A percentile compares a stretch with the other conserved stretches of the same genome.
phyloP scores from a whole-genome alignment of 2,113 vertebrate genomes.

The Panthera tigris region DNA sequence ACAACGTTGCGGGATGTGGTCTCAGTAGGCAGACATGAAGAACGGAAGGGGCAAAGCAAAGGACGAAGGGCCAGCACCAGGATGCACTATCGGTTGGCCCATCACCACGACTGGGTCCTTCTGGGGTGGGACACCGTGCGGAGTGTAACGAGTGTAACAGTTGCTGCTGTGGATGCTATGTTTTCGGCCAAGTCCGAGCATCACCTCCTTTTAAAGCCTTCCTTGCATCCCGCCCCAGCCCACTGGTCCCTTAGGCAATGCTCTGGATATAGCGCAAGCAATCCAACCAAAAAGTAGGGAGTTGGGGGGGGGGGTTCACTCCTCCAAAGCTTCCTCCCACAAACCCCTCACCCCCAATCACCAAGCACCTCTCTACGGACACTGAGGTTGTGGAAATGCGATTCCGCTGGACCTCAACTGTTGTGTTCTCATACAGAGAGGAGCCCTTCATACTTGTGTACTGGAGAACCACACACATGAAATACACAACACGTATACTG shows the following conservation, averaged over 20 bases:
- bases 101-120: background rate
- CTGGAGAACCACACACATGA: no score
- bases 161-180: no score
- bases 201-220: background rate
- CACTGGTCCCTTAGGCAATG: background rate
- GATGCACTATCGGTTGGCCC: background rate
- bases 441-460: background rate
- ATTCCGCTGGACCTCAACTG: background rate
- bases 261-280: background rate
- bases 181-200: no score
- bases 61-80: background rate
- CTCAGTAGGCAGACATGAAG: background rate
- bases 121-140: no score
- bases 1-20: background rate
- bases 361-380: background rate
- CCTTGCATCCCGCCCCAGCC: no score
- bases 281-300: background rate
- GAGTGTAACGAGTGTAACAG: no score
- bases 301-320: no score
- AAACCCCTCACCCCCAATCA: no score
- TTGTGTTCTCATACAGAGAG: background rate
- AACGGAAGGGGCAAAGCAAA: background rate
- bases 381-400: background rate
- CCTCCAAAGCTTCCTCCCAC: background rate
- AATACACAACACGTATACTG: accelerated